These are phyloP conservation scores for Tenualosa ilisha DNA, from an alignment of 2,797 vertebrate genomes.

Conservation along the genomic window DNA sequence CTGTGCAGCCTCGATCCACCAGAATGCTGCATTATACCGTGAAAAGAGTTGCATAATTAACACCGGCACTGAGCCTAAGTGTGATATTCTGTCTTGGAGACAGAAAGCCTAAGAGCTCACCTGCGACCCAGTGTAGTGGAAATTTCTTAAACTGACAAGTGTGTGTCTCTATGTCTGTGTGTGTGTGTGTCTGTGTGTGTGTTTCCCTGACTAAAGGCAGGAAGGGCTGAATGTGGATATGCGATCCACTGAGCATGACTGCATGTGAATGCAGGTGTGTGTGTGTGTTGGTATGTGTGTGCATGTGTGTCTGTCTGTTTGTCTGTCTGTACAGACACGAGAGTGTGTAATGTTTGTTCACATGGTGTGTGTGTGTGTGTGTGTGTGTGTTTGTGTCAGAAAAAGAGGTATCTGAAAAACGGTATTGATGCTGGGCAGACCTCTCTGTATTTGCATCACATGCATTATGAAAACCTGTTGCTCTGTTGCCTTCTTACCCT, in stretches of 20 bases:
- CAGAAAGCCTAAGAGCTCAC: constrained; percentile 58
- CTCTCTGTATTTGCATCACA: too few relatives aligned
- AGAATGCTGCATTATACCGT: not conserved
- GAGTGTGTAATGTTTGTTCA: too few relatives aligned
- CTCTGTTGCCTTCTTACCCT: too few relatives aligned
- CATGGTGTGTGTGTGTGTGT: too few relatives aligned
- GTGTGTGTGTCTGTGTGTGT: not conserved
- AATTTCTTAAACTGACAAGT: constrained; percentile 24
- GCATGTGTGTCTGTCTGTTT: not conserved
- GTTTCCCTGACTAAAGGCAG: not conserved
- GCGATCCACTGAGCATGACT: not conserved
- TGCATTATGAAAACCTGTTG: too few relatives aligned
- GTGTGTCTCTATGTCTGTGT: not conserved
- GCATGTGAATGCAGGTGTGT: not conserved
- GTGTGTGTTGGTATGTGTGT: not conserved
- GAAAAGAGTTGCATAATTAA: constrained; percentile 16
- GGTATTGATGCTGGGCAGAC: too few relatives aligned
- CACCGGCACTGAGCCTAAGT: not conserved
- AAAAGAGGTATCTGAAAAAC: too few relatives aligned
- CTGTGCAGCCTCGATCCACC: not conserved
- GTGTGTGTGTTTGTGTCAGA: too few relatives aligned
- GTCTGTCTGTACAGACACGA: too few relatives aligned
- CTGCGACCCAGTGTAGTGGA: constrained; percentile 46
- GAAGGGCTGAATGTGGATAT: not conserved
- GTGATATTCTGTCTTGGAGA: constrained; percentile 23